A percentile compares a stretch with the other conserved stretches of the same genome.
Evolutionary conservation across 2,888 invertebrate species (phyloP).

Genomic region (Crioceris asparagi): DNA sequence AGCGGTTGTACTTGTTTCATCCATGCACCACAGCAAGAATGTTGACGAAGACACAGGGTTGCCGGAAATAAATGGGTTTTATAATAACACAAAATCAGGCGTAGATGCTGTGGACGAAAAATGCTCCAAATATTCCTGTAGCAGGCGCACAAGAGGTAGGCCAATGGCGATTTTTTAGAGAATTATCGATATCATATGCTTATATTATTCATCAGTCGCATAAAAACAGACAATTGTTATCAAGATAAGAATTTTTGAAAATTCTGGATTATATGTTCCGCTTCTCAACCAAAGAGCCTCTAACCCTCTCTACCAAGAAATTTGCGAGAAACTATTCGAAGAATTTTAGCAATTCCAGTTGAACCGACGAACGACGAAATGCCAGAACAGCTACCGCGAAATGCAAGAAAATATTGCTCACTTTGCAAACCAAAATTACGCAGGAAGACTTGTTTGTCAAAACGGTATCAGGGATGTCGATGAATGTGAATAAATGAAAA

Average conservation of each 20-base stretch:
- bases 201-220: neutral
- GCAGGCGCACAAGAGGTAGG: neutral
- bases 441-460: conserved; percentile 1
- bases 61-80: neutral
- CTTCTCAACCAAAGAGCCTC: conserved; percentile 2
- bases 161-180: neutral
- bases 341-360: conserved; percentile 1
- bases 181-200: neutral
- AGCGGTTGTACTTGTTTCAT: too few species aligned
- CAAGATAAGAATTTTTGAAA: conserved; percentile 1
- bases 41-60: neutral
- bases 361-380: conserved; percentile 2
- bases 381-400: conserved; percentile 1
- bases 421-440: conserved; percentile 3
- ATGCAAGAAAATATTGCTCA: conserved; percentile 3
- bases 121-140: neutral
- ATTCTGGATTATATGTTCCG: conserved; percentile 1
- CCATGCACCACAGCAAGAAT: too few species aligned
- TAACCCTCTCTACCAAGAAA: conserved; percentile 3
- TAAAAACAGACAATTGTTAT: neutral
- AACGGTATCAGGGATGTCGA: neutral
- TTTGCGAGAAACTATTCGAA: conserved; percentile 1
- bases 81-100: neutral
- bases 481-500: neutral
- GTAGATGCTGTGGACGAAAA: too few species aligned